phyloP scores from a whole-genome alignment of 2,797 vertebrate species.

The Pseudotriccus pelzelni region DNA sequence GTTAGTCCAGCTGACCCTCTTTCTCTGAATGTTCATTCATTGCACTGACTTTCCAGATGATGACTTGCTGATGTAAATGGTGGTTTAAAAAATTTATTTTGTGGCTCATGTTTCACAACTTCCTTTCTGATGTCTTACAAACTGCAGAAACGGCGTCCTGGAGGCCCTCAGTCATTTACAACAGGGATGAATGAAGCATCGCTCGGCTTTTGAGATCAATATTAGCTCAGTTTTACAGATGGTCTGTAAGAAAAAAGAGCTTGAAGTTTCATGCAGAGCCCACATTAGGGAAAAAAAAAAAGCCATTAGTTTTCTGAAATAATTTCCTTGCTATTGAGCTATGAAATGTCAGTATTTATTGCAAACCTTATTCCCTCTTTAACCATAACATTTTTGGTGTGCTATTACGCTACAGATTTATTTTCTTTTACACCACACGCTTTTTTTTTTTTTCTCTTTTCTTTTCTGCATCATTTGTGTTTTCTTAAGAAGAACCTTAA shows the following conservation, averaged over 20 bases:
- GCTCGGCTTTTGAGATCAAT: conserved; percentile 17
- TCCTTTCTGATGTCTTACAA: not conserved
- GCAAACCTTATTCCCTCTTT: conserved; percentile 38
- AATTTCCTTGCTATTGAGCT: conserved; percentile 34
- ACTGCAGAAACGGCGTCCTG: not conserved
- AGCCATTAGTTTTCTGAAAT: conserved; percentile 19
- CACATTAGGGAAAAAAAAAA: not conserved
- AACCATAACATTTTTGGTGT: conserved; percentile 15
- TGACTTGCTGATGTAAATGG: not conserved
- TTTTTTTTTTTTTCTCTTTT: not conserved
- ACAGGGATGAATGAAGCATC: conserved; percentile 3
- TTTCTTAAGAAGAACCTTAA: not conserved
- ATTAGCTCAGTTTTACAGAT: conserved; percentile 43
- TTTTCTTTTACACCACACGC: not conserved
- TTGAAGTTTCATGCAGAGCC: conserved; percentile 5
- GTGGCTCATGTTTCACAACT: not conserved
- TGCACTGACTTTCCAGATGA: not conserved
- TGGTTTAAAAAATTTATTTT: not conserved
- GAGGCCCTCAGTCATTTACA: not conserved
- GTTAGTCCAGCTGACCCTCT: not conserved
- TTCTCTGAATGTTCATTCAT: not conserved
- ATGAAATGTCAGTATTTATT: conserved; percentile 31
- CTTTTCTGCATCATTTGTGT: not conserved
- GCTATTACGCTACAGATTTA: not conserved
- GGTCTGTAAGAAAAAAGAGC: conserved; percentile 17